Evolutionary conservation across 2,888 invertebrate genomes (phyloP).

Genomic region (Mylabris sibirica): DNA sequence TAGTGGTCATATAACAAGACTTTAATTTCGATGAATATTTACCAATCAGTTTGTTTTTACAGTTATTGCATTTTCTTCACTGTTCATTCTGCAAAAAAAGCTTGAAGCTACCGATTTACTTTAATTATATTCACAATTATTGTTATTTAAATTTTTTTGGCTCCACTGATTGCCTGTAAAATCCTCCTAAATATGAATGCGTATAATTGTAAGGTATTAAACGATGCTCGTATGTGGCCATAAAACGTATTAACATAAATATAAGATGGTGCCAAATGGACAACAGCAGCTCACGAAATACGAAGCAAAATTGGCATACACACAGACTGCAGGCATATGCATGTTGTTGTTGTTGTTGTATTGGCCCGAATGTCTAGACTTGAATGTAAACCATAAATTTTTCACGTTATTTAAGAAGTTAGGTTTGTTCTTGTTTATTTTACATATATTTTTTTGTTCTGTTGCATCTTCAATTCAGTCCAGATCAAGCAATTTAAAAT

Average conservation of each 20-base stretch:
- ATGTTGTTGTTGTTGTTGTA: too few relatives aligned
- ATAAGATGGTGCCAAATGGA: conserved; percentile 33
- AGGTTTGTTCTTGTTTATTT: conserved; percentile 14
- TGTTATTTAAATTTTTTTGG: background rate
- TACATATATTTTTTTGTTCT: background rate
- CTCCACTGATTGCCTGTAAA: background rate
- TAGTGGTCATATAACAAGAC: background rate
- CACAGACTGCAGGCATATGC: background rate
- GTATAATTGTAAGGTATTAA: conserved; percentile 13
- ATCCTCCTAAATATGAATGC: background rate
- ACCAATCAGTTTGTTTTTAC: background rate
- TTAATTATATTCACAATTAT: conserved; percentile 8
- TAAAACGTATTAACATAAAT: conserved; percentile 35
- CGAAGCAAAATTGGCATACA: conserved; percentile 33
- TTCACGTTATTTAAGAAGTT: conserved; percentile 31
- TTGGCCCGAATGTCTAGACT: conserved; percentile 28
- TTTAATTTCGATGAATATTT: conserved; percentile 5
- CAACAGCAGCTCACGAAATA: conserved; percentile 28
- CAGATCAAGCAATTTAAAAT: conserved; percentile 31
- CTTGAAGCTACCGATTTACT: background rate
- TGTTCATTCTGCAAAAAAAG: background rate
- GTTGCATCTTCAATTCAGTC: background rate
- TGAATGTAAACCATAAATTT: conserved; percentile 32
- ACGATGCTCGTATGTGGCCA: conserved; percentile 19
- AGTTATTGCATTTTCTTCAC: background rate